Evolutionary conservation across 1,140 invertebrate genomes (phyloP), one percentile per base, ranked within the genome.

Genomic region (Drosophila melanica): DNA sequence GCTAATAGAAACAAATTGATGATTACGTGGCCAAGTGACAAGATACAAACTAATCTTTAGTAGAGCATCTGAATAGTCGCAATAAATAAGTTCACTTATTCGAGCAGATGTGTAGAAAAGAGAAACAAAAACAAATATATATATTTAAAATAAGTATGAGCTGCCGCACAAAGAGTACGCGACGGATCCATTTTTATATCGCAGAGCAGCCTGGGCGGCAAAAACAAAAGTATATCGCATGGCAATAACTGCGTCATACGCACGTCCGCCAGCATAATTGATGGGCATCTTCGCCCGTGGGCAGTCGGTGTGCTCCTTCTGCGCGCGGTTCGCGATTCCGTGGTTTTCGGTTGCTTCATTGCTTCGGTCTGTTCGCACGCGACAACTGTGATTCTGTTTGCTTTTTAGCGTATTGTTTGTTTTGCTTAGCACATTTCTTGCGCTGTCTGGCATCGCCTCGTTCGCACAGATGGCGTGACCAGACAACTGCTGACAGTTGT

Each of bases 361-460:
- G 8, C 30, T 20, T 41, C 18, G 18, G 12, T 42, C 23, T 54
- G 42, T 27, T 12, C 16, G 10, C 51, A 23, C 35, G 51, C 51
- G 35, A 54, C 35, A 35, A 44, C 27, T 20, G n/a, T 8, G 35
- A 35, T 53, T 48, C 45, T 41, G 45, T 63, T 18, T 41, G 5
- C 9, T 27, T 59, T 59, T 51, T 68, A 59, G 47, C 50, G 23
- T 42, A 37, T 12, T 44, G 23, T 75, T 81, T 86, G 82, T 86
- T 86, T 86, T 86, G 81, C 81, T 87, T 77, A 35, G 11, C 53
- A 72, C 48, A 47, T 81, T 86, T 71, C 70, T 81, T 63, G 59
- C 71, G 20, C 63, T 68, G 39, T 67, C 45, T 42, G 42, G 33
- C 68, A 77, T 39, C 50, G 41, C 20, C 54, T 12, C 23, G 48